Evolutionary conservation across 1,140 invertebrate species (phyloP).

Genomic region (Stenopsyche tienmushanensis): DNA sequence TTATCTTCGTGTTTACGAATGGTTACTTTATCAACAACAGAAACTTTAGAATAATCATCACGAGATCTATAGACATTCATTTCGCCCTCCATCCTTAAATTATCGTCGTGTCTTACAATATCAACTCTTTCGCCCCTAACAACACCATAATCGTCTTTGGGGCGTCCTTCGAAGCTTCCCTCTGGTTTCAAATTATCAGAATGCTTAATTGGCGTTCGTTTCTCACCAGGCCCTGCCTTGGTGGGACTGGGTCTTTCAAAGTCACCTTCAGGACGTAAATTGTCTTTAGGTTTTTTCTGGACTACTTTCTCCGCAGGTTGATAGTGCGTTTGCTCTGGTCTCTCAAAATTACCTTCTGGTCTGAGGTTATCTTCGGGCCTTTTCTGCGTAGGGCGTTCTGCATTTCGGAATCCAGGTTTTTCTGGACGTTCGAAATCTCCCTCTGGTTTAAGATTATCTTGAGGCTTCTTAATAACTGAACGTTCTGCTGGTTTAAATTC

Average conservation of each 20-base stretch:
- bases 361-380: constrained; percentile 60
- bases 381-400: constrained; percentile 51
- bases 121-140: constrained; percentile 46
- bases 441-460: constrained; percentile 65
- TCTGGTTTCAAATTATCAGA: constrained; percentile 59
- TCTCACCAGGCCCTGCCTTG: constrained; percentile 51
- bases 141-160: constrained; percentile 41
- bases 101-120: constrained; percentile 46
- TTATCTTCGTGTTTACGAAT: constrained; percentile 65
- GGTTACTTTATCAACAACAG: constrained; percentile 58
- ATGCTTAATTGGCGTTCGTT: constrained; percentile 52
- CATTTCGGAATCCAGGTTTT: constrained; percentile 49
- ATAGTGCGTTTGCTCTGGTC: constrained; percentile 49
- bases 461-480: constrained; percentile 44
- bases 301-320: constrained; percentile 50
- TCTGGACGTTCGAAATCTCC: constrained; percentile 62
- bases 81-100: constrained; percentile 57
- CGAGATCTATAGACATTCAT: constrained; percentile 54
- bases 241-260: constrained; percentile 55
- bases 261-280: constrained; percentile 59
- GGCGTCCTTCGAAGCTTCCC: constrained; percentile 60
- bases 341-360: constrained; percentile 58
- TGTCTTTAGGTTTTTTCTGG: constrained; percentile 50
- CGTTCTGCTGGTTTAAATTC: constrained; percentile 45
- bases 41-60: constrained; percentile 58